phyloP scores from a whole-genome alignment of 2,797 vertebrate species.

The Scomberomorus guttatus region DNA sequence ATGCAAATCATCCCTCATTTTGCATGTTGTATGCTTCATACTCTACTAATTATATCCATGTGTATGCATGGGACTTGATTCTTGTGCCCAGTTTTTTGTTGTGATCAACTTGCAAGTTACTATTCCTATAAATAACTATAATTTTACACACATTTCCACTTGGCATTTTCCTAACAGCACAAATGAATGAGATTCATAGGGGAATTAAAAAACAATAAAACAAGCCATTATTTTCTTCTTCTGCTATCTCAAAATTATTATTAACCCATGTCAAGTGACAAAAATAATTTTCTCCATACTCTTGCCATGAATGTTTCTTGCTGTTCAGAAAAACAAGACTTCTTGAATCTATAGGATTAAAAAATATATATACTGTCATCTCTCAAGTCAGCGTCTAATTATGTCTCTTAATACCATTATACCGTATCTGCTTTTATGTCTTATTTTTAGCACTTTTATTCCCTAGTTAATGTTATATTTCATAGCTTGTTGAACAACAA shows the following conservation, averaged over 20 bases:
- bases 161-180: neutral
- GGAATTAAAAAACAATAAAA: neutral
- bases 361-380: no score
- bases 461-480: neutral
- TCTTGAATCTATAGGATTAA: no score
- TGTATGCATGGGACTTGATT: neutral
- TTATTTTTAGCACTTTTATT: neutral
- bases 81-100: neutral
- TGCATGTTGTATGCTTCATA: neutral
- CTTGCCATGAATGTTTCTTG: neutral
- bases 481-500: neutral
- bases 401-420: neutral
- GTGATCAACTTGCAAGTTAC: neutral
- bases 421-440: no score
- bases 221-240: neutral
- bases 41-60: neutral
- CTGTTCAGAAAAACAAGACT: neutral
- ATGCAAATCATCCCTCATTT: neutral
- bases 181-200: neutral
- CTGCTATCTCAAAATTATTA: no score
- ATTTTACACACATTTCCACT: neutral
- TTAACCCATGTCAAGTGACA: neutral
- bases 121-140: neutral
- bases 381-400: neutral
- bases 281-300: neutral